Evolutionary conservation across 64 coral and sea anemone genomes (phyloP), one percentile per base, ranked within the genome.

Genomic region (Anthopleura sola): DNA sequence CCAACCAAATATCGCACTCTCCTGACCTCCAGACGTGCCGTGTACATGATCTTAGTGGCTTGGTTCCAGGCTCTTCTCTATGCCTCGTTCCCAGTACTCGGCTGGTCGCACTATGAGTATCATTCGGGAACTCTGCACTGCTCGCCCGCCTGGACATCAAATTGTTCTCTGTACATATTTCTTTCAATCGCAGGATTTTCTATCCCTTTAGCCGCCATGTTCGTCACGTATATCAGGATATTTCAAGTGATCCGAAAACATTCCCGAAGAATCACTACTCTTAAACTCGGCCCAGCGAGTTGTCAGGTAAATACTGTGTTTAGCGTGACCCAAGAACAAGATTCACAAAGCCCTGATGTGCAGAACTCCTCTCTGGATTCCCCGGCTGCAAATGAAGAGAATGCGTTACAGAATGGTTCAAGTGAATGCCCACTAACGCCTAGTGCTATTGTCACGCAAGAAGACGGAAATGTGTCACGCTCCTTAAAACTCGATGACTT

Each of bases 71-170:
- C 89, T 36, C 34, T 94, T 17, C 37, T 99, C 38, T 84, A 83
- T 32, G 96, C 89, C 36, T 76, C 89, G 11, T 69, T 92, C 39
- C 96, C 96, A 26, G 24, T 99, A 11, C 60, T 91, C 28, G 96
- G 96, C 15, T 89, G 87, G 89, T 89, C 90, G 0, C 87, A 74
- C 18, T 94, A 99, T 38, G 84, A 87, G 34, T 99, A 99, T 55
- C 84, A 95, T 68, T 79, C 93, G 80, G 90, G 84, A 51, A 99
- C 96, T 12, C 68, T 94, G 17, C 92, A 99, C 37, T 99, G 96
- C 49, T 99, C 92, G 24, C 92, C 92, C 7, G 60, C 66, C 29
- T 98, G 95, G 92, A 91, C 82, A 8, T 47, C 84, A 12, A 75
- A 90, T 17, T 99, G 96, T 82, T 82, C 89, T 49, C 69, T 94